phyloP scores from a whole-genome alignment of 2,888 invertebrate species.

The Drosophila longiperda region DNA sequence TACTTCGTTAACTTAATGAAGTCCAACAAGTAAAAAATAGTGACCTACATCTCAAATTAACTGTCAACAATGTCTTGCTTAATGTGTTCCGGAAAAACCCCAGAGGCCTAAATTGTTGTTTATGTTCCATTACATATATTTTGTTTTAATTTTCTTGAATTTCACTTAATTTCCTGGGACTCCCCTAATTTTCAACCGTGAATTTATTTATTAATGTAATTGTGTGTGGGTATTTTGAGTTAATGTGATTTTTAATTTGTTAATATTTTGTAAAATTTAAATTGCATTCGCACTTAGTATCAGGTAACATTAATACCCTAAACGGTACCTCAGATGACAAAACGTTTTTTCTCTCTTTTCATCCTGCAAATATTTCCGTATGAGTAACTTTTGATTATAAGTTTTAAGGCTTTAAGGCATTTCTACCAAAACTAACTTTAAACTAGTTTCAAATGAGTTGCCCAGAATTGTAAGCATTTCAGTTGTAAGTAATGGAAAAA shows the following conservation, averaged over 20 bases:
- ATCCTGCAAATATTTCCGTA: constrained; percentile 23
- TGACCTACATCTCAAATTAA: constrained; percentile 12
- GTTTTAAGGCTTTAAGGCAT: background rate
- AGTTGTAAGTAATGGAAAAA: background rate
- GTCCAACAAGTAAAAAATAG: background rate
- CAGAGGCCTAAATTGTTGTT: constrained; percentile 47
- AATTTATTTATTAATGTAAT: constrained; percentile 56
- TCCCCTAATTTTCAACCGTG: constrained; percentile 14
- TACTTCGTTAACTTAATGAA: background rate
- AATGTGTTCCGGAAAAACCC: constrained; percentile 13
- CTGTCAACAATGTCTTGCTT: background rate
- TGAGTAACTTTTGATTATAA: constrained; percentile 9
- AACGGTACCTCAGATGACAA: constrained; percentile 24
- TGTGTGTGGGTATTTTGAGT: constrained; percentile 34
- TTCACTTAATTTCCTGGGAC: constrained; percentile 19
- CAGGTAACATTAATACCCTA: constrained; percentile 21
- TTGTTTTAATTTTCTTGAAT: constrained; percentile 7
- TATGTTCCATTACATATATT: constrained; percentile 46
- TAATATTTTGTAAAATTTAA: constrained; percentile 38
- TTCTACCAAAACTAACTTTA: background rate
- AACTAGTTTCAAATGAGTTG: background rate
- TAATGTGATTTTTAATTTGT: constrained; percentile 46
- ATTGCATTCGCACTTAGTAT: constrained; percentile 12
- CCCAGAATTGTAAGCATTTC: background rate
- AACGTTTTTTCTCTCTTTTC: background rate